A percentile compares a stretch with the other conserved stretches of the same genome.
These are phyloP conservation scores for Sakesphorus luctuosus DNA, from an alignment of 2,113 vertebrate genomes.

Conservation along the genomic window DNA sequence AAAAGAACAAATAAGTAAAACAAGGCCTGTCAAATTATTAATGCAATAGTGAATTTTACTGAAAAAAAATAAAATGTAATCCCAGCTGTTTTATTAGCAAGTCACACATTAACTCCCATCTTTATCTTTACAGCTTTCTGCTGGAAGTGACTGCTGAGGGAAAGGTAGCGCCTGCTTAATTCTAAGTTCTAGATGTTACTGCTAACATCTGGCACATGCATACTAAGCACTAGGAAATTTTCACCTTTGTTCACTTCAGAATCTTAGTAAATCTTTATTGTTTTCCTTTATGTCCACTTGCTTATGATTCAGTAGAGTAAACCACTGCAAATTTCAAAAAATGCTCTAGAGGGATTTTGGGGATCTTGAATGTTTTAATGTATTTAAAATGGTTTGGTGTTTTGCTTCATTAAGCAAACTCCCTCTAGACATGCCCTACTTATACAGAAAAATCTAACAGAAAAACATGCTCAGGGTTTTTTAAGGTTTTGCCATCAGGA, in stretches of 20 bases:
- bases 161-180: not conserved
- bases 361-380: slow-evolving; percentile 60
- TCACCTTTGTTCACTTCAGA: not conserved
- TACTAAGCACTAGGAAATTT: slow-evolving; percentile 7
- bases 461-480: slow-evolving; percentile 3
- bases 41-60: not conserved
- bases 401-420: slow-evolving; percentile 74
- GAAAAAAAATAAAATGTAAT: not conserved
- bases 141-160: slow-evolving; percentile 3
- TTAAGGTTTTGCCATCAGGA: slow-evolving; percentile 26
- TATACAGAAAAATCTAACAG: slow-evolving; percentile 52
- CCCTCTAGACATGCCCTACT: slow-evolving; percentile 68
- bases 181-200: not conserved
- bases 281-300: slow-evolving; percentile 36
- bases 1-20: not conserved
- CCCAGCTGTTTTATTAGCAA: not conserved
- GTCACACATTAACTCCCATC: not conserved
- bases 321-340: slow-evolving; percentile 31
- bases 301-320: slow-evolving; percentile 32
- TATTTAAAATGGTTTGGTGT: slow-evolving; percentile 70
- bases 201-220: slow-evolving; percentile 9
- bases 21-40: not conserved
- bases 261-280: not conserved
- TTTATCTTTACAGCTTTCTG: slow-evolving; percentile 58
- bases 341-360: slow-evolving; percentile 4